Evolutionary conservation across 2,888 invertebrate genomes (phyloP).

Genomic region (Pilophorus perplexus): DNA sequence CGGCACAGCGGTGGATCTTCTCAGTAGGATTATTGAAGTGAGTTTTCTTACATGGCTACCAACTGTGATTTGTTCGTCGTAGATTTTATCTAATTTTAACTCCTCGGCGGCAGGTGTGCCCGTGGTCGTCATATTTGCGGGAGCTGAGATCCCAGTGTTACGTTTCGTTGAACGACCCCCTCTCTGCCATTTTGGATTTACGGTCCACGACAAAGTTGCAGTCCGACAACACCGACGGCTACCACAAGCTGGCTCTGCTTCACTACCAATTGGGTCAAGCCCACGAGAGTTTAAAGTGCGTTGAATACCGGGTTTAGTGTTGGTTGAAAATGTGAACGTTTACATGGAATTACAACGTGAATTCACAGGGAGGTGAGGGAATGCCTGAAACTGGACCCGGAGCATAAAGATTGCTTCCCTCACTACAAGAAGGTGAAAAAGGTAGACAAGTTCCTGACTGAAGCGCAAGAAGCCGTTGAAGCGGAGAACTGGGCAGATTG

Average conservation of each 20-base stretch:
- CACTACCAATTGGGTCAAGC: conserved; percentile 90
- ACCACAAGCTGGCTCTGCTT: conserved; percentile 74
- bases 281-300: conserved; percentile 70
- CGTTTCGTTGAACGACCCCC: conserved; percentile 71
- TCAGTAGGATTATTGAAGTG: conserved; percentile 69
- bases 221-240: conserved; percentile 88
- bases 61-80: too few species aligned
- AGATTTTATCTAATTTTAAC: too few species aligned
- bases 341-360: too few species aligned
- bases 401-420: conserved; percentile 84
- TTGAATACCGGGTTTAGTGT: background rate
- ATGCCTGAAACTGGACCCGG: conserved; percentile 94
- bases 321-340: background rate
- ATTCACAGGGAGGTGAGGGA: conserved; percentile 77
- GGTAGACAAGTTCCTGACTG: conserved; percentile 72
- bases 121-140: conserved; percentile 82
- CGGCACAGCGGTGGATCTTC: conserved; percentile 60
- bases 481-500: conserved; percentile 67
- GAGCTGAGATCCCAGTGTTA: conserved; percentile 85
- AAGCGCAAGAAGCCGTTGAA: conserved; percentile 63
- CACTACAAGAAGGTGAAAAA: conserved; percentile 96
- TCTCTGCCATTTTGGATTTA: conserved; percentile 87
- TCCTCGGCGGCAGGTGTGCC: conserved; percentile 70
- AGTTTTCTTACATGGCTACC: too few species aligned
- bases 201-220: conserved; percentile 84